Base-by-base conservation (phyloP, 2,888 invertebrate genomes). In the Arge pagana region DNA sequence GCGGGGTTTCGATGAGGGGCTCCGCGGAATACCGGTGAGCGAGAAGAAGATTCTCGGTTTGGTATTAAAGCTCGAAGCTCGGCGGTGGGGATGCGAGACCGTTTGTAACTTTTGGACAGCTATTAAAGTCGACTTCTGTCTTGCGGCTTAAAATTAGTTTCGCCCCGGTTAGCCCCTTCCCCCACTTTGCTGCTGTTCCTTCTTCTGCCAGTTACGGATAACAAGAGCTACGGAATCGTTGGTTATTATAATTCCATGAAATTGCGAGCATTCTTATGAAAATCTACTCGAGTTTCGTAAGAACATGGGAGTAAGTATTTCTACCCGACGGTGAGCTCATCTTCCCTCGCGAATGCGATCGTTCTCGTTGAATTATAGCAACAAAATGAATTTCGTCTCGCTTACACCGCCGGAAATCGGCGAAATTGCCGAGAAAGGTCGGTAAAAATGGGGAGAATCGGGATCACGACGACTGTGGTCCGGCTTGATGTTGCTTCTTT, bases 101-200 rank as follows among this genome's bases (percentile, higher is more conserved):
- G 45, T 45, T 45, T 51, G 55, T 57, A 67, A 68, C 65, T 68
- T 66, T 68, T 67, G 63, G 64, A 66, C 64, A 63, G 64, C 65
- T 64, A 65, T 67, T 69, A 69, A 65, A 64, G 64, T 63, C 60
- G 62, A 66, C 69, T 65, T 64, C 60, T 62, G 64, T 65, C 65
- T 65, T 63, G 67, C 56, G 64, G 66, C 60, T 66, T 61, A 61
- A 66, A 71, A 69, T 71, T 70, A 70, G 64, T 71, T 70, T 66
- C 62, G 52, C 62, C 50, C 58, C 58, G 66, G 64, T 64, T 66
- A 54, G 58, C 18, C 13, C 23, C 30, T 23, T 16, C 23, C 15
- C 21, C 33, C n/a, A 13, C 4, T 26, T n/a, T 26, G 10, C n/a
- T n/a, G 2, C 28, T 3, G 10, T 26, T n/a, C n/a, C n/a, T 26